Conservation (phyloP, 2,888 invertebrate species). For the Luffia ferchaultella region DNA sequence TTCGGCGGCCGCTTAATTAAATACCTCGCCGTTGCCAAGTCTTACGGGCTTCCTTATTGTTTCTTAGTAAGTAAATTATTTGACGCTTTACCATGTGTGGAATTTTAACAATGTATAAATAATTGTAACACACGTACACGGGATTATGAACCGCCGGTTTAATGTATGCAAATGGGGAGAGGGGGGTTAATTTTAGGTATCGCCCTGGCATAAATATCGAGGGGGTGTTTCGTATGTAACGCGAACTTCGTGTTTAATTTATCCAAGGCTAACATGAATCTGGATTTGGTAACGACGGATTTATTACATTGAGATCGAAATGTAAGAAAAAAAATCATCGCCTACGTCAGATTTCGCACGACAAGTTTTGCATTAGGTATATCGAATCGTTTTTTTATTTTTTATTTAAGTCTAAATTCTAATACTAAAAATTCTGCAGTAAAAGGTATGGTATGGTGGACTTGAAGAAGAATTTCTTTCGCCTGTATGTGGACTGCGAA, state of each 20-base stretch:
- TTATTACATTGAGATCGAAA: too few species aligned
- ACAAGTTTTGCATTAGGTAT: too few species aligned
- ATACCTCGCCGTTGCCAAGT: conserved; percentile 5
- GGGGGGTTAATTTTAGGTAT: not conserved
- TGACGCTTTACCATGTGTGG: not conserved
- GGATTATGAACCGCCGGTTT: not conserved
- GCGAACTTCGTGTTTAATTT: not conserved
- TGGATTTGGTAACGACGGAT: too few species aligned
- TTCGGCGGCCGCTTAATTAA: conserved; percentile 4
- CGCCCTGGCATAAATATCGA: not conserved
- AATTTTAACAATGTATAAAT: not conserved
- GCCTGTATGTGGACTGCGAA: too few species aligned
- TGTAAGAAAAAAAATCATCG: too few species aligned
- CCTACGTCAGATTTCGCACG: too few species aligned
- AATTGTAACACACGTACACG: not conserved
- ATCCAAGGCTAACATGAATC: too few species aligned
- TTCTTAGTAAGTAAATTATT: conserved; percentile 4
- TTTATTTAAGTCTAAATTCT: too few species aligned
- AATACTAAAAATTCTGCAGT: too few species aligned
- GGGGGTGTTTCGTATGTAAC: not conserved
- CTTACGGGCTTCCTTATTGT: conserved; percentile 3
- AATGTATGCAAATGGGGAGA: not conserved
- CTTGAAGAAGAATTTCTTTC: too few species aligned
- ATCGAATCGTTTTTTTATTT: too few species aligned
- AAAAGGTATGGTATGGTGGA: too few species aligned